Evolutionary conservation across 2,113 vertebrate species (phyloP).

Genomic region (Xiphophorus maculatus): DNA sequence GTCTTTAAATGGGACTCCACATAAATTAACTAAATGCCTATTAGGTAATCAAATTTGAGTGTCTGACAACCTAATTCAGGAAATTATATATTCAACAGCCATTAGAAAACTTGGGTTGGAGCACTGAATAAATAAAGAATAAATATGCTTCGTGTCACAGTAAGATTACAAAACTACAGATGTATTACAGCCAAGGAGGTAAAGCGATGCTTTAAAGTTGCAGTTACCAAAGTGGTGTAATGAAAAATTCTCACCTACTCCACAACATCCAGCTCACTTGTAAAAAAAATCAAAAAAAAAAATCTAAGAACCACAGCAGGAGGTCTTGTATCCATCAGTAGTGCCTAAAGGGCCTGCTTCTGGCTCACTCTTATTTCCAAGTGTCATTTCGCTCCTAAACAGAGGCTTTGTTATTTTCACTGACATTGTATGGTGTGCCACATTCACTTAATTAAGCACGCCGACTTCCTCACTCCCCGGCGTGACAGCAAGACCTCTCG

Average conservation of each 20-base stretch:
- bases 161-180: constrained; percentile 1
- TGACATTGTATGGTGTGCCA: constrained; percentile 63
- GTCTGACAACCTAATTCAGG: constrained; percentile 10
- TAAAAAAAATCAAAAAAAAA: constrained; percentile 59
- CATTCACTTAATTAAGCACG: constrained; percentile 76
- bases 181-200: not conserved
- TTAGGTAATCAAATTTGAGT: constrained; percentile 27
- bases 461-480: constrained; percentile 74
- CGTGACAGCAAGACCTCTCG: constrained; percentile 51
- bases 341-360: constrained; percentile 46
- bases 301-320: constrained; percentile 57
- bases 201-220: constrained; percentile 5
- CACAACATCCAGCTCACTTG: constrained; percentile 38
- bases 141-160: constrained; percentile 2
- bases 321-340: constrained; percentile 55
- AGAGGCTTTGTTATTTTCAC: constrained; percentile 71
- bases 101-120: not conserved
- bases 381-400: constrained; percentile 68
- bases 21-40: constrained; percentile 8
- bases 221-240: constrained; percentile 5
- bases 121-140: not conserved
- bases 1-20: constrained; percentile 26
- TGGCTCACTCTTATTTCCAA: constrained; percentile 60
- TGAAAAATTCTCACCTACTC: constrained; percentile 10
- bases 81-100: constrained; percentile 3